These are phyloP conservation scores for Pocillopora grandis DNA, from an alignment of 92 coral and sea anemone species.

Conservation along the genomic window DNA sequence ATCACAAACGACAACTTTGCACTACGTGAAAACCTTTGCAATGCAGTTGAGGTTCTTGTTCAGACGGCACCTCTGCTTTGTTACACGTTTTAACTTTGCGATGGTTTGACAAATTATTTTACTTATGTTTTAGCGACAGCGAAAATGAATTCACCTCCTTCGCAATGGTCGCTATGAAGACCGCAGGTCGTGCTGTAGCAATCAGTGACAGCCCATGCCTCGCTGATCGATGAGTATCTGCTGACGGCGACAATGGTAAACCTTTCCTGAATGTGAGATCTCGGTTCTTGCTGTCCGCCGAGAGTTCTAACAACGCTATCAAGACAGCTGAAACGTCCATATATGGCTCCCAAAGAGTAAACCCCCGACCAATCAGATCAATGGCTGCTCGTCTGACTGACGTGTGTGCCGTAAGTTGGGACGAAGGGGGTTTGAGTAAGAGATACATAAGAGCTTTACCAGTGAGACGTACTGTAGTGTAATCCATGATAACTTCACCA, in stretches of 20 bases:
- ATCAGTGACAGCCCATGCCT: conserved; percentile 95
- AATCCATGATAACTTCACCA: conserved; percentile 79
- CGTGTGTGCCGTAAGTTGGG: conserved; percentile 86
- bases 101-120: too few relatives aligned
- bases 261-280: conserved; percentile 90
- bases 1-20: too few relatives aligned
- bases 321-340: conserved; percentile 99
- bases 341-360: conserved; percentile 97
- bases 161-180: conserved; percentile 92
- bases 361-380: conserved; percentile 98
- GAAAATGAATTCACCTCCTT: conserved; percentile 74
- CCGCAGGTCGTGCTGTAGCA: conserved; percentile 94
- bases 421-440: conserved; percentile 84
- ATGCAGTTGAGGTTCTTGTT: too few relatives aligned
- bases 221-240: conserved; percentile 96
- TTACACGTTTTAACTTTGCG: too few relatives aligned
- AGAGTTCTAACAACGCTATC: conserved; percentile 87
- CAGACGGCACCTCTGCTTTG: too few relatives aligned
- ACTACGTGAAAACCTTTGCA: too few relatives aligned
- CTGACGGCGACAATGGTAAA: conserved; percentile 96
- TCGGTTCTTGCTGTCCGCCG: conserved; percentile 87
- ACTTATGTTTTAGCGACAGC: background rate
- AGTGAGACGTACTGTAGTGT: conserved; percentile 88
- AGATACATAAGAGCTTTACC: conserved; percentile 96
- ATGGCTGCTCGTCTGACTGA: conserved; percentile 97